A percentile compares a stretch with the other conserved stretches of the same genome.
phyloP scores from a whole-genome alignment of 1,140 invertebrate species.

The Tetramorium alpestre region DNA sequence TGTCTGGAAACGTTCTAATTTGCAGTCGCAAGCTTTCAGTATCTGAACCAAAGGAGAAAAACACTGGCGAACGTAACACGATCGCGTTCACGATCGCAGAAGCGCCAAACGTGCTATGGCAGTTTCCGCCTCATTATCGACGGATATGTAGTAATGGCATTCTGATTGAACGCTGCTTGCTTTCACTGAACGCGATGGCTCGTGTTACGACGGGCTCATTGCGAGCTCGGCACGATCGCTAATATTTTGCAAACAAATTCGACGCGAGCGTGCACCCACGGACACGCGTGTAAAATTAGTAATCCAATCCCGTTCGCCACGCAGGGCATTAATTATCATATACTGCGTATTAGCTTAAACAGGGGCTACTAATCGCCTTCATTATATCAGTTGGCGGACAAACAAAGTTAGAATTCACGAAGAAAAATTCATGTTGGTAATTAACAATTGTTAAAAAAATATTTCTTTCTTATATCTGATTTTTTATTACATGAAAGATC shows the following conservation, averaged over 20 bases:
- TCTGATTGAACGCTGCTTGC: slow-evolving; percentile 56
- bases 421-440: not conserved
- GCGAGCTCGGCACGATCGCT: slow-evolving; percentile 46
- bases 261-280: slow-evolving; percentile 36
- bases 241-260: slow-evolving; percentile 65
- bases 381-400: not conserved
- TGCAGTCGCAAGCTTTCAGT: not conserved
- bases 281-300: slow-evolving; percentile 52
- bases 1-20: not conserved
- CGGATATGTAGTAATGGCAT: slow-evolving; percentile 52
- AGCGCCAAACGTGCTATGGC: slow-evolving; percentile 42
- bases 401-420: not conserved
- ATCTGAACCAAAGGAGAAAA: slow-evolving; percentile 8
- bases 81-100: slow-evolving; percentile 34
- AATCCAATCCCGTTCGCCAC: slow-evolving; percentile 48
- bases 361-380: not conserved
- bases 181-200: slow-evolving; percentile 54
- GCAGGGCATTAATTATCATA: slow-evolving; percentile 48
- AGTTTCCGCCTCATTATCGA: slow-evolving; percentile 54
- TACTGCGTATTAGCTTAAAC: not conserved
- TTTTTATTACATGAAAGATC: not conserved
- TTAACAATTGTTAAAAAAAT: not conserved
- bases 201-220: slow-evolving; percentile 41
- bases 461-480: not conserved
- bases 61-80: slow-evolving; percentile 23